Conservation (phyloP, 2,797 vertebrate genomes). For the Avahi laniger region DNA sequence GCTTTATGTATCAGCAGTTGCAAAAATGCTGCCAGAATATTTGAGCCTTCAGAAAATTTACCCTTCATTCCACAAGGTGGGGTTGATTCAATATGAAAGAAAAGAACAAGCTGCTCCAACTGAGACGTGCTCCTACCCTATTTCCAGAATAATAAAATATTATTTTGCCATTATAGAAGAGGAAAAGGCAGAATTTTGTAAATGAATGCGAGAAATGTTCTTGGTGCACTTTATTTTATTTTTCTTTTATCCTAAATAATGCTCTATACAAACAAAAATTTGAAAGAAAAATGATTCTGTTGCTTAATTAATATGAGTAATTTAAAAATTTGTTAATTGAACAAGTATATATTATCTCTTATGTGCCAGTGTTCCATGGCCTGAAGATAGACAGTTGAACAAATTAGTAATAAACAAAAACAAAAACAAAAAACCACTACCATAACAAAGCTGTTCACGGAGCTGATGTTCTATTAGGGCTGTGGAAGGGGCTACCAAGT, state of each 20-base stretch:
- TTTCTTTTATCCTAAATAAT: neutral
- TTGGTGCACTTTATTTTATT: neutral
- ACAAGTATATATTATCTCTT: neutral
- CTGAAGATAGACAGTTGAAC: neutral
- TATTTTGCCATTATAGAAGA: neutral
- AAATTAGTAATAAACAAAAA: neutral
- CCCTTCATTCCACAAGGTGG: slow-evolving; percentile 43
- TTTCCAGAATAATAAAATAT: neutral
- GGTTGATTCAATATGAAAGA: slow-evolving; percentile 39
- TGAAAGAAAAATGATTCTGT: neutral
- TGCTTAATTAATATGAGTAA: neutral
- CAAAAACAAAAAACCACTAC: neutral
- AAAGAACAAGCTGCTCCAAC: neutral
- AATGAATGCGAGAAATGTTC: neutral
- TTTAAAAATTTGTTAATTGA: neutral
- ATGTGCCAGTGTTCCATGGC: neutral
- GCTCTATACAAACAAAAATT: neutral
- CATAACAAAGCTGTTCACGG: neutral
- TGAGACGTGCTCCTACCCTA: neutral
- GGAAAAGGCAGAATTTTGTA: neutral
- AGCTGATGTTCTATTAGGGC: neutral
- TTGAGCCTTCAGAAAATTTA: neutral
- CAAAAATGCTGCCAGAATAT: neutral
- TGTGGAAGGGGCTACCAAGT: neutral
- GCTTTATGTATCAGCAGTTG: neutral